A percentile compares a stretch with the other conserved stretches of the same genome.
Evolutionary conservation across 2,113 vertebrate species (phyloP).

Genomic region (Chamaetylas fuelleborni): DNA sequence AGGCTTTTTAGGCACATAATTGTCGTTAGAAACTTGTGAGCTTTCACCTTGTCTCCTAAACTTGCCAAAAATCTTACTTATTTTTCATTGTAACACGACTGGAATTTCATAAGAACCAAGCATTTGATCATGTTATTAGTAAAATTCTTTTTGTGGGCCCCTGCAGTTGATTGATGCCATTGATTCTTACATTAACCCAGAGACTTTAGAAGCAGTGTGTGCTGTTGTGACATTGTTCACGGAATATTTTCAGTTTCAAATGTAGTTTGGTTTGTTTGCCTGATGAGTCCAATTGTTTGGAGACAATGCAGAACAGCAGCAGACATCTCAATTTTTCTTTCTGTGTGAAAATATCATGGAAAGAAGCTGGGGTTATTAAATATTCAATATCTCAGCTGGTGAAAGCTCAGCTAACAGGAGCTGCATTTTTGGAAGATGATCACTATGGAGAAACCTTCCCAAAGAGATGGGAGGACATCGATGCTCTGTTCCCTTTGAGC

Average conservation of each 20-base stretch:
- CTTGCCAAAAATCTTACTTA: slow-evolving; percentile 25
- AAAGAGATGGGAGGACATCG: neutral
- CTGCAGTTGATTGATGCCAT: neutral
- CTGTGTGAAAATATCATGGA: neutral
- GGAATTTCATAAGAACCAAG: slow-evolving; percentile 2
- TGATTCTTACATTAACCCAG: neutral
- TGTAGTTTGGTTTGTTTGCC: slow-evolving; percentile 1
- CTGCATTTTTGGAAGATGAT: neutral
- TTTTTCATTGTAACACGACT: neutral
- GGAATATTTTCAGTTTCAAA: slow-evolving; percentile 11
- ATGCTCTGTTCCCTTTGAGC: neutral
- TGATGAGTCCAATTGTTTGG: slow-evolving; percentile 28
- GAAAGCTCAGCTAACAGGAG: neutral
- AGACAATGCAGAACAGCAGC: slow-evolving; percentile 27
- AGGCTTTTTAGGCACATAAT: neutral
- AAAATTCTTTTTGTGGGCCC: neutral
- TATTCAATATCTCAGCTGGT: neutral
- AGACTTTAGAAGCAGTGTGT: neutral
- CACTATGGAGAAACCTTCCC: neutral
- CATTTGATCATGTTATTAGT: neutral
- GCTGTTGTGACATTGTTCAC: slow-evolving; percentile 10
- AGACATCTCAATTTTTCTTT: slow-evolving; percentile 34
- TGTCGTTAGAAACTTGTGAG: slow-evolving; percentile 23
- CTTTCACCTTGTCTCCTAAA: slow-evolving; percentile 44
- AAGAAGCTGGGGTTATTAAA: neutral